These are phyloP conservation scores for Hesperia comma DNA, from an alignment of 2,888 invertebrate species.

Conservation along the genomic window DNA sequence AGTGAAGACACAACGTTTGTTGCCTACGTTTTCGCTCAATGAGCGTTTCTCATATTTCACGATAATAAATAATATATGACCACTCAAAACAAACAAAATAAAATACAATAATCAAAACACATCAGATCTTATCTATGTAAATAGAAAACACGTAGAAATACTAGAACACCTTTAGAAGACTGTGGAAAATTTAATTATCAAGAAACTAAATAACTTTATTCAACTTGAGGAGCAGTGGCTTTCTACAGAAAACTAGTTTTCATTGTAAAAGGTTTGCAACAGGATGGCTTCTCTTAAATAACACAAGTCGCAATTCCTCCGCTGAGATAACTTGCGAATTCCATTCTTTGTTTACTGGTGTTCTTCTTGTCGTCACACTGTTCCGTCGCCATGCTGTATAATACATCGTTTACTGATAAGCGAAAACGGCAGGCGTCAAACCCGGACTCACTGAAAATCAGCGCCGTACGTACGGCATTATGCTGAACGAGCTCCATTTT, in stretches of 20 bases:
- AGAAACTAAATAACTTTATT: constrained; percentile 1
- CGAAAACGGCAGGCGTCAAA: too few relatives aligned
- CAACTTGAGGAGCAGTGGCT: not conserved
- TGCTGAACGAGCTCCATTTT: too few relatives aligned
- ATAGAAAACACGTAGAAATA: not conserved
- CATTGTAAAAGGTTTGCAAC: not conserved
- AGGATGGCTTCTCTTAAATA: constrained; percentile 4
- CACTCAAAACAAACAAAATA: too few relatives aligned
- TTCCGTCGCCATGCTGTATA: not conserved
- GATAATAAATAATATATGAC: too few relatives aligned
- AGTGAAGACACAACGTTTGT: too few relatives aligned
- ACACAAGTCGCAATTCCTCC: not conserved
- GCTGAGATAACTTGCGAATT: constrained; percentile 4
- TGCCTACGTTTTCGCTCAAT: too few relatives aligned
- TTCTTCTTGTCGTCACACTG: not conserved
- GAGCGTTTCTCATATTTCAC: too few relatives aligned
- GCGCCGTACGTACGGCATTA: too few relatives aligned
- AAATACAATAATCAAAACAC: not conserved
- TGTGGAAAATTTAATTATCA: not conserved
- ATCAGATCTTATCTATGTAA: not conserved
- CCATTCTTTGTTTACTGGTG: not conserved
- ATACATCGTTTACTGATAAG: too few relatives aligned
- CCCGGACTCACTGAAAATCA: too few relatives aligned
- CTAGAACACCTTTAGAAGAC: not conserved
- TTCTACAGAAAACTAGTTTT: constrained; percentile 3